Conservation (phyloP, 1,140 invertebrate genomes). For the Lepidurus packardi region DNA sequence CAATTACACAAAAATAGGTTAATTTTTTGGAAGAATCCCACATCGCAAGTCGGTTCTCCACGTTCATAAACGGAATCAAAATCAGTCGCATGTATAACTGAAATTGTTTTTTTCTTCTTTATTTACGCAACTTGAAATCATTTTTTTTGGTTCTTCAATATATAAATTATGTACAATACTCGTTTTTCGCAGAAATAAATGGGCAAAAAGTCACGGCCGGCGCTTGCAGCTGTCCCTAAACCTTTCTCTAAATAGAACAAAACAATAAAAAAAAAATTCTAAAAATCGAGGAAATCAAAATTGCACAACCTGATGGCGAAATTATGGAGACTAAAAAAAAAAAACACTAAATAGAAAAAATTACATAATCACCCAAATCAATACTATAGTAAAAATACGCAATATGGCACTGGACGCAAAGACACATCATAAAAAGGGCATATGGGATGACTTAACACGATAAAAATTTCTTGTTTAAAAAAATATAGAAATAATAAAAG, state of each 20-base stretch:
- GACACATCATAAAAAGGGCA: not conserved
- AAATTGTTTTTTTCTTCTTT: not conserved
- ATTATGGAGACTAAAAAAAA: not conserved
- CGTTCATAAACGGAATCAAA: too few relatives aligned
- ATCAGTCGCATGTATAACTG: too few relatives aligned
- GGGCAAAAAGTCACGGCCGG: slow-evolving; percentile 10
- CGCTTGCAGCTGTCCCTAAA: slow-evolving; percentile 20
- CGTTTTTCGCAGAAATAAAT: not conserved
- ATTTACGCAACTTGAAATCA: not conserved
- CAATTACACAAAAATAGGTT: not conserved
- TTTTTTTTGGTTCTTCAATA: slow-evolving; percentile 6
- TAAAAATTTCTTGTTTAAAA: not conserved
- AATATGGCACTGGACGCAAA: slow-evolving; percentile 10
- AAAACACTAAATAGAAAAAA: not conserved
- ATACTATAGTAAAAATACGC: slow-evolving; percentile 8
- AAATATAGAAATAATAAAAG: not conserved
- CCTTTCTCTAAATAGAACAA: not conserved
- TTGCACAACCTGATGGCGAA: slow-evolving; percentile 10
- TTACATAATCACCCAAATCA: slow-evolving; percentile 10
- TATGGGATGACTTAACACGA: slow-evolving; percentile 2
- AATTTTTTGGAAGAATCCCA: not conserved
- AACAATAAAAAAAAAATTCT: not conserved
- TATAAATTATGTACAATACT: slow-evolving; percentile 20
- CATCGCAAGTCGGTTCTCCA: not conserved
- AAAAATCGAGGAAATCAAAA: not conserved